Conservation (phyloP, 2,797 vertebrate genomes). For the Geotria australis region DNA sequence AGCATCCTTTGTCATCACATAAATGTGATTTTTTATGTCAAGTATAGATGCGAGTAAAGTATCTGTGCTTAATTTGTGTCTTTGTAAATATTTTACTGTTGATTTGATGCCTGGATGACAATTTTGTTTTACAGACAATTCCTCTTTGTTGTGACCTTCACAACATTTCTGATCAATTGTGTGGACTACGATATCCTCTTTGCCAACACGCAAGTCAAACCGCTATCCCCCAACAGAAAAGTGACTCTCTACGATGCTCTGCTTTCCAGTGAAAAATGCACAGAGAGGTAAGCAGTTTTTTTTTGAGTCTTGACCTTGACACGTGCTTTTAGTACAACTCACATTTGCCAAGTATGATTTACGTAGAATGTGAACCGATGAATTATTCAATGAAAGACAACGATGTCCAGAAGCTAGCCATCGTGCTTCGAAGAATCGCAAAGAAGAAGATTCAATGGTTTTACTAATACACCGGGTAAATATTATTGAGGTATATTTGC, state of each 20-base stretch:
- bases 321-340: too few species aligned
- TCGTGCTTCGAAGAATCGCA: too few species aligned
- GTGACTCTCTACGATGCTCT: conserved; percentile 88
- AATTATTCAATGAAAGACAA: too few species aligned
- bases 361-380: too few species aligned
- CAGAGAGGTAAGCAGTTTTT: conserved; percentile 23
- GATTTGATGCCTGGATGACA: background rate
- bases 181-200: conserved; percentile 97
- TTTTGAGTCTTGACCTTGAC: background rate
- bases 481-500: too few species aligned
- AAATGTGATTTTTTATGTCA: background rate
- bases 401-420: too few species aligned
- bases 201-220: conserved; percentile 90
- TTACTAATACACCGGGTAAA: too few species aligned
- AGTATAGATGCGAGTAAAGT: background rate
- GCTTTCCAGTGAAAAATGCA: conserved; percentile 49
- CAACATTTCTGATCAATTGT: conserved; percentile 87
- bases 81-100: background rate
- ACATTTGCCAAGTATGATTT: too few species aligned
- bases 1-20: background rate
- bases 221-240: conserved; percentile 17
- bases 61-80: too few species aligned
- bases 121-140: conserved; percentile 31
- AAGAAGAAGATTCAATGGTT: too few species aligned
- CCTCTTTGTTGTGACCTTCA: conserved; percentile 87